Conservation (phyloP, 2,797 vertebrate genomes). For the Epinephelus awoara region DNA sequence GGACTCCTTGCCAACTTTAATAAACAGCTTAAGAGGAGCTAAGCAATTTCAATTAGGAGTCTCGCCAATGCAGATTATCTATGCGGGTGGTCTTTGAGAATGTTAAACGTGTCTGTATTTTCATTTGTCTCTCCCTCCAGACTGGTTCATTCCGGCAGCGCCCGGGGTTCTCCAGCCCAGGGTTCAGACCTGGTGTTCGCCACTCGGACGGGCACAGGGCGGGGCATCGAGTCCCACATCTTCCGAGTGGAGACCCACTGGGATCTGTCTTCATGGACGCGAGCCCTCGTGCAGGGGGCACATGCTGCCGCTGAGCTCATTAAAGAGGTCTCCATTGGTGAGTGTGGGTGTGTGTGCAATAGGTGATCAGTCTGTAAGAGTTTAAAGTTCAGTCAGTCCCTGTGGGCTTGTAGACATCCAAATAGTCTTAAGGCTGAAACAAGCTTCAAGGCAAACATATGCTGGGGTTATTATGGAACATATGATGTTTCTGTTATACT, state of each 20-base stretch:
- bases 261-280: slow-evolving; percentile 95
- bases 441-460: not conserved
- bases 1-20: not conserved
- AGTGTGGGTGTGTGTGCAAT: slow-evolving; percentile 41
- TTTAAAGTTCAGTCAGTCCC: not conserved
- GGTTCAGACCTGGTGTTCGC: slow-evolving; percentile 93
- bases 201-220: slow-evolving; percentile 93
- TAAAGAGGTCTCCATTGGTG: slow-evolving; percentile 96
- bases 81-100: not conserved
- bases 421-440: not conserved
- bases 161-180: slow-evolving; percentile 89
- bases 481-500: no score
- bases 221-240: slow-evolving; percentile 94
- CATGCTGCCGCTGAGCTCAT: slow-evolving; percentile 92
- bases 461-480: not conserved
- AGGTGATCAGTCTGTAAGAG: not conserved
- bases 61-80: not conserved
- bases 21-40: not conserved
- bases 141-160: slow-evolving; percentile 93
- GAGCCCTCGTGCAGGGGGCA: slow-evolving; percentile 93
- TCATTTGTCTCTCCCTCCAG: slow-evolving; percentile 70
- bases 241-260: slow-evolving; percentile 97
- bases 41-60: not conserved
- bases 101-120: not conserved
- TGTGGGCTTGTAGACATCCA: no score